phyloP scores from a whole-genome alignment of 2,113 vertebrate genomes.

The Ictidomys tridecemlineatus region DNA sequence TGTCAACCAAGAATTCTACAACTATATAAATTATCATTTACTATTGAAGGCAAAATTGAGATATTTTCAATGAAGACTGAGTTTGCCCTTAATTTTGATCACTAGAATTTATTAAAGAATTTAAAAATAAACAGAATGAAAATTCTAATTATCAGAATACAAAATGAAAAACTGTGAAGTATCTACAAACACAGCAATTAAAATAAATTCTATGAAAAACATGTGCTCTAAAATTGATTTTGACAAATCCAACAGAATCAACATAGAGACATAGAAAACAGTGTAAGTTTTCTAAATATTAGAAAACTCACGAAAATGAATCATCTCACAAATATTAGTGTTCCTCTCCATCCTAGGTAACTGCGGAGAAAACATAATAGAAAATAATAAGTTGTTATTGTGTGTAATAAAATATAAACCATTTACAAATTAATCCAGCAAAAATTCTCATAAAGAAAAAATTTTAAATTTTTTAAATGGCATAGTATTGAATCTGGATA shows the following conservation, averaged over 20 bases:
- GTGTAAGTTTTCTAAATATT: background rate
- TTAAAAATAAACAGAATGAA: background rate
- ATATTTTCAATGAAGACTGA: conserved; percentile 15
- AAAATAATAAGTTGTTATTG: background rate
- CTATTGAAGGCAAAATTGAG: background rate
- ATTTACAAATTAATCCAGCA: conserved; percentile 16
- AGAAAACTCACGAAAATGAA: conserved; percentile 11
- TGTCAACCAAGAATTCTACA: background rate
- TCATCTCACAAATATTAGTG: background rate
- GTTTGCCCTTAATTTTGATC: background rate
- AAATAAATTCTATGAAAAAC: background rate
- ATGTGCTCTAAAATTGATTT: conserved; percentile 5
- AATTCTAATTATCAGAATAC: conserved; percentile 39
- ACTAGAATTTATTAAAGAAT: background rate
- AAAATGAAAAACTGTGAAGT: conserved; percentile 15
- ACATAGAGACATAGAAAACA: background rate
- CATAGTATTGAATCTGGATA: background rate
- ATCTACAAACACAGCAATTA: background rate
- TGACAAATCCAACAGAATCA: background rate
- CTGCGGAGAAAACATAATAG: background rate
- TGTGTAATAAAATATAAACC: background rate
- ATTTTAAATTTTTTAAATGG: background rate
- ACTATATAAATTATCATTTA: background rate
- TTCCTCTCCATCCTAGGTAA: background rate
- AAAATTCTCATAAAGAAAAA: background rate